These are phyloP conservation scores for Lamprologus tigripictilis DNA, from an alignment of 2,113 vertebrate species.

Conservation along the genomic window DNA sequence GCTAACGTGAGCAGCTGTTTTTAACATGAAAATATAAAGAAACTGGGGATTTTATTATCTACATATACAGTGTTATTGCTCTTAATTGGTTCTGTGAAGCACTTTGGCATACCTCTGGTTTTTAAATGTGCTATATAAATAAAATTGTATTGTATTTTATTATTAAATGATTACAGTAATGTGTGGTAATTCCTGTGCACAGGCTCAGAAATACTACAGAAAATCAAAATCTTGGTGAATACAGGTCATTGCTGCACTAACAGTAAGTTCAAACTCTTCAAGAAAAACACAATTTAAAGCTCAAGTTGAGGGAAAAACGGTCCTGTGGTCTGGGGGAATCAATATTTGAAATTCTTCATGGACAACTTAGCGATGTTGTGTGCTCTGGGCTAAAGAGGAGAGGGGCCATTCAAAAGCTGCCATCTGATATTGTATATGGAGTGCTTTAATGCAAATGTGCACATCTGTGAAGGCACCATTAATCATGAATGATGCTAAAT, in stretches of 20 bases:
- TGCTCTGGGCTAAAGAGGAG: not conserved
- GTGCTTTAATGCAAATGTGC: not conserved
- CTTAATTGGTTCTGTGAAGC: not conserved
- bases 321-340: not conserved
- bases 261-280: not conserved
- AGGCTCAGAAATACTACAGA: not conserved
- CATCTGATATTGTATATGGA: not conserved
- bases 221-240: not conserved
- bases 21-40: not conserved
- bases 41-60: not conserved
- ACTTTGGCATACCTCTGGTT: not conserved
- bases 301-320: not conserved
- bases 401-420: not conserved
- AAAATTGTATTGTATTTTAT: not conserved
- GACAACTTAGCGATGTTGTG: not conserved
- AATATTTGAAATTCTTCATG: not conserved
- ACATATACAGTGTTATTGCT: not conserved
- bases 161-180: not conserved
- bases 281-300: not conserved
- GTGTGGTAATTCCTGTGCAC: not conserved
- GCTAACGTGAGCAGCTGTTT: accelerated
- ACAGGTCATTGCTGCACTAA: no score
- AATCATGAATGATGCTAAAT: not conserved
- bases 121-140: not conserved
- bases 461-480: not conserved